Evolutionary conservation across 2,888 invertebrate species (phyloP), one percentile per base, ranked within the genome.

Genomic region (Mechanitis mazaeus): DNA sequence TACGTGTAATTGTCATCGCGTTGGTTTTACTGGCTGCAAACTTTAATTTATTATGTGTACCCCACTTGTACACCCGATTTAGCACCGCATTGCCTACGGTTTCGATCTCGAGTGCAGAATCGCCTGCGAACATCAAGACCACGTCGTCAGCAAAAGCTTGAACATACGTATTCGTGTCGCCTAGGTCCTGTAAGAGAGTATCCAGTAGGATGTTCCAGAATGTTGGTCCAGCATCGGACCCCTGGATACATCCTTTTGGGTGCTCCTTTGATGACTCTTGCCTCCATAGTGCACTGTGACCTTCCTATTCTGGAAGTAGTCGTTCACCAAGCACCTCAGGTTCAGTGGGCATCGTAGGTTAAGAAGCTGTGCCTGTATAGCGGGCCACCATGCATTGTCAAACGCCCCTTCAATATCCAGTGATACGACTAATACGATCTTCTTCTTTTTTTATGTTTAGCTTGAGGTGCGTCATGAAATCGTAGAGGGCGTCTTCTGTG

Each of bases 101-200:
- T 2, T 38, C 38, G 4, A 38, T 38, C 38, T 38, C 38, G 4
- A 38, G 38, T 6, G 38, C 38, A 4, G 38, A 38, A 7, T 38
- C 38, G 38, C 38, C 38, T 4, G 38, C 4, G 38, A 38, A 38
- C 4, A 38, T 38, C 38, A 38, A 2, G 7, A 38, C 55, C 0
- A 68, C 45, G 33, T 67, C 64, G 38, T 67, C 67, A 0, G 67
- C 69, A 31, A 65, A 68, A 0, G 66, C 67, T 33, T 69, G 67
- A 60, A 38, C 7, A 38, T 38, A 38, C 7, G 38, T 7, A 6
- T 38, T 38, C 35, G 35, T 35, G 3, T 3, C 35, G 3, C 35
- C 35, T 6, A 6, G 4, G 38, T 38, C 38, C 38, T 38, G 38
- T 38, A 38, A 7, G 4, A 38, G 38, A 7, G 38, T 4, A 38